Percentiles rank a stretch among this genome's conserved stretches.
Evolutionary conservation across 1,140 invertebrate species (phyloP).

Genomic region (Macrocentrus cingulum): DNA sequence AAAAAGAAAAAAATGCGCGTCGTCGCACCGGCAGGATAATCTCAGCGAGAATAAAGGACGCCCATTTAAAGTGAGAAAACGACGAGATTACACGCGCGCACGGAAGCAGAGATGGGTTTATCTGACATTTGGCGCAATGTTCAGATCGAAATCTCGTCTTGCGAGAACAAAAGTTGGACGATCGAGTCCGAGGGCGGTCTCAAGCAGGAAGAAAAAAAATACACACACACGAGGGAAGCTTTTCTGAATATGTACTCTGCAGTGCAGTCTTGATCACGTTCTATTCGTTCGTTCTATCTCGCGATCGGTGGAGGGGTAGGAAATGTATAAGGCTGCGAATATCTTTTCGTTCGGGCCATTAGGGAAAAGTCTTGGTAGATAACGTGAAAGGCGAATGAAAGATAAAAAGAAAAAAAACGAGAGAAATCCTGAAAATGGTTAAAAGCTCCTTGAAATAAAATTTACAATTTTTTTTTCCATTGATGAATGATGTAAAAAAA

Average conservation of each 20-base stretch:
- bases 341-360: constrained; percentile 18
- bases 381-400: constrained; percentile 28
- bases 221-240: background rate
- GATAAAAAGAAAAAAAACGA: constrained; percentile 22
- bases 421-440: constrained; percentile 10
- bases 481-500: constrained; percentile 6
- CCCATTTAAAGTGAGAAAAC: constrained; percentile 25
- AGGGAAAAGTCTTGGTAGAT: constrained; percentile 28
- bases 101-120: constrained; percentile 24
- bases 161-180: background rate
- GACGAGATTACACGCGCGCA: constrained; percentile 26
- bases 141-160: background rate
- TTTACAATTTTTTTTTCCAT: constrained; percentile 6
- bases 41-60: background rate
- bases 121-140: background rate
- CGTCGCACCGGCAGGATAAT: no score
- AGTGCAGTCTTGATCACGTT: constrained; percentile 1
- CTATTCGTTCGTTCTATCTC: background rate
- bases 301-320: background rate
- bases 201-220: background rate
- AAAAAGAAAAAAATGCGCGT: no score
- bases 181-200: background rate
- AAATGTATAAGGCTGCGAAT: background rate
- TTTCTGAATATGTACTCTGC: background rate
- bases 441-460: constrained; percentile 7